Base-by-base conservation (phyloP, 1,140 invertebrate genomes). In the Lithobius niger region DNA sequence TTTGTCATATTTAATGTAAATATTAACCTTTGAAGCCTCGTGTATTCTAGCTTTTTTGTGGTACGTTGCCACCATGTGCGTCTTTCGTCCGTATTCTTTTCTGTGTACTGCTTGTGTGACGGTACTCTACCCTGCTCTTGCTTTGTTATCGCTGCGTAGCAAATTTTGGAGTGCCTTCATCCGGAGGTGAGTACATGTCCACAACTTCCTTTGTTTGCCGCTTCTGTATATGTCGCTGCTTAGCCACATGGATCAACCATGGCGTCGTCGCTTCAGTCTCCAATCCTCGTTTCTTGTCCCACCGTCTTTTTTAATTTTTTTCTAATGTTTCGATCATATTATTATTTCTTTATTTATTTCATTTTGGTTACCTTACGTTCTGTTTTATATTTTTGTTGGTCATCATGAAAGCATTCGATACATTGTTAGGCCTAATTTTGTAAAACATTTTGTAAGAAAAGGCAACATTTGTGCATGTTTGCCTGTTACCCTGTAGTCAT, bases 71-170 rank as follows among this genome's bases (percentile, higher is more conserved):
- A 26, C 19, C 47, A 22, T 54, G 28, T 52, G 40, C 42, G 27
- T 52, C 52, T 57, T 59, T 48, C 55, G 58, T 57, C 49, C 52
- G 47, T 45, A 31, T 36, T 45, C 48, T 60, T 57, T 56, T 60
- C 45, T 56, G 53, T 60, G 55, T 60, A 56, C 22, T 61, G 60
- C 50, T 62, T 59, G 25, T 57, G 44, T 58, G 56, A 55, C 48
- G 57, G 52, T 62, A 57, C 57, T 57, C 59, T 59, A 52, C 58
- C 57, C 54, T 62, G 59, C 59, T 58, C 58, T 45, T 62, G 59
- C 60, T 57, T 59, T 57, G 51, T 54, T 58, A 54, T 40, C 57
- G 57, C 59, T 58, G 58, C 51, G 54, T 60, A 59, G 60, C 60
- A 61, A 60, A 61, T 57, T 57, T 27, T 58, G 55, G 48, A 59